Evolutionary conservation across 2,888 invertebrate genomes (phyloP).

Genomic region (Polyploca ridens): DNA sequence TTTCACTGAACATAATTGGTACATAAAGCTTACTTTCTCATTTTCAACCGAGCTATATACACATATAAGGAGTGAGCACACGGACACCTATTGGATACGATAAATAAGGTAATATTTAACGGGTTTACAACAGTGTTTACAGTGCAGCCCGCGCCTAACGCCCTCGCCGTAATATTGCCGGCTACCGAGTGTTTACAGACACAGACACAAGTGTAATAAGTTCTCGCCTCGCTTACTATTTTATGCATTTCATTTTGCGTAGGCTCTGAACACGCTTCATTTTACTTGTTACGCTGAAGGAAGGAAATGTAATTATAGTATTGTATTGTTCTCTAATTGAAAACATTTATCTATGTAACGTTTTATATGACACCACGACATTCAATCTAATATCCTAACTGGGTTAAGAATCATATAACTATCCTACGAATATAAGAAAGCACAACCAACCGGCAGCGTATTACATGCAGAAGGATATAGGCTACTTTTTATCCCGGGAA

Average conservation of each 20-base stretch:
- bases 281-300: neutral
- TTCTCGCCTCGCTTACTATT: neutral
- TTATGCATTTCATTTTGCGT: neutral
- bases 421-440: too few relatives aligned
- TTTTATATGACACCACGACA: too few relatives aligned
- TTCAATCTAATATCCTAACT: too few relatives aligned
- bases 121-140: conserved; percentile 16
- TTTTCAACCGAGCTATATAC: conserved; percentile 15
- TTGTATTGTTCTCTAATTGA: too few relatives aligned
- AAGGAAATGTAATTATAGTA: neutral
- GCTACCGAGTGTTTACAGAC: conserved; percentile 4
- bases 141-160: conserved; percentile 7
- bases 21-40: neutral
- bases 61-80: conserved; percentile 17
- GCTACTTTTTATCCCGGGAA: too few relatives aligned
- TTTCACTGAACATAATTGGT: neutral
- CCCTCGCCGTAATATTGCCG: neutral
- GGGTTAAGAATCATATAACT: too few relatives aligned
- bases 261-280: neutral
- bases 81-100: conserved; percentile 16
- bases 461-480: too few relatives aligned
- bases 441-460: too few relatives aligned
- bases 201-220: neutral
- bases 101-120: conserved; percentile 28
- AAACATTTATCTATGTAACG: too few relatives aligned